These are phyloP conservation scores for Bilobella aurantiaca DNA, from an alignment of 1,140 invertebrate species.

Conservation along the genomic window DNA sequence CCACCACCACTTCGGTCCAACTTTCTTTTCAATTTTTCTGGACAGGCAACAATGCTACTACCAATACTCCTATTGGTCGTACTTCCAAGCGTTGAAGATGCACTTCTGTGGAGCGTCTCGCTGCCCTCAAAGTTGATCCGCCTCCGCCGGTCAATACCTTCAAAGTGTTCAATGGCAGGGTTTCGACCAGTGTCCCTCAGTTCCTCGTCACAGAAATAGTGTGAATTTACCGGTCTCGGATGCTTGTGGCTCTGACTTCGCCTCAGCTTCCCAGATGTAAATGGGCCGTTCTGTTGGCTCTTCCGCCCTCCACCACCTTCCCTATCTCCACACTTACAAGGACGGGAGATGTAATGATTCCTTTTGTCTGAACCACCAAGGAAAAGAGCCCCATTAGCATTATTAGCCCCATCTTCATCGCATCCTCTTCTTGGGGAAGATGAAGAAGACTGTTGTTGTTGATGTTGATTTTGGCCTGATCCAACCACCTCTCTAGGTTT, in stretches of 20 bases:
- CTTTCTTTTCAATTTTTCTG: too few relatives aligned
- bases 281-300: neutral
- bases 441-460: neutral
- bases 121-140: too few relatives aligned
- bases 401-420: neutral
- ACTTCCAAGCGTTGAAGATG: too few relatives aligned
- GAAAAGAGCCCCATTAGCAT: neutral
- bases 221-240: too few relatives aligned
- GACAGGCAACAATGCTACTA: too few relatives aligned
- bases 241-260: slow-evolving; percentile 24
- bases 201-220: too few relatives aligned
- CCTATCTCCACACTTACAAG: neutral
- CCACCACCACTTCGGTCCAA: too few relatives aligned
- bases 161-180: too few relatives aligned
- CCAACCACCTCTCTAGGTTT: slow-evolving; percentile 23
- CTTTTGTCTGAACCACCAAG: neutral
- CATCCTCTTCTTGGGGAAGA: neutral
- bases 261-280: slow-evolving; percentile 24
- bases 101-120: too few relatives aligned
- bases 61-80: too few relatives aligned
- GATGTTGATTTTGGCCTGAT: neutral
- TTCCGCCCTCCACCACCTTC: neutral
- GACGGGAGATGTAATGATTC: neutral
- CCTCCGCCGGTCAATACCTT: too few relatives aligned
- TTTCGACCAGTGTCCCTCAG: too few relatives aligned